Conservation (phyloP, 2,797 vertebrate species). For the Cyprinella venusta region DNA sequence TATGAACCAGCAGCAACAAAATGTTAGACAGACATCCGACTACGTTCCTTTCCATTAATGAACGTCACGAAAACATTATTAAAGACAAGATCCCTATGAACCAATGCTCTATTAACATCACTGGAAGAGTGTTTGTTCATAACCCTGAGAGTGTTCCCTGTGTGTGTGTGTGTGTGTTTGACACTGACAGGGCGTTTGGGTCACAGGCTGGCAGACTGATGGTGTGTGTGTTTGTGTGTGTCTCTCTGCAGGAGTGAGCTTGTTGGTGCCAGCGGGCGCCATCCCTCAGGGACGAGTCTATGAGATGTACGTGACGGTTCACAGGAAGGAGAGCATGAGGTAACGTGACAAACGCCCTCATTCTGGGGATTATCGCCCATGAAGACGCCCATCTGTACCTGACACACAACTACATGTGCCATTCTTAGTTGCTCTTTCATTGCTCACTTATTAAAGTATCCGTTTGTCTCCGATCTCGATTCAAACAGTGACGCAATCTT, state of each 20-base stretch:
- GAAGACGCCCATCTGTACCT: neutral
- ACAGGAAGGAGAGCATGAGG: conserved; percentile 98
- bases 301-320: conserved; percentile 98
- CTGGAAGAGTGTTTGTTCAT: neutral
- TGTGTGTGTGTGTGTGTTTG: conserved; percentile 16
- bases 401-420: neutral
- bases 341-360: conserved; percentile 66
- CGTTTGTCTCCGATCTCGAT: neutral
- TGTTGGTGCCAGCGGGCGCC: conserved; percentile 94
- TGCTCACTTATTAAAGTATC: neutral
- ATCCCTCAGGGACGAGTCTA: conserved; percentile 97
- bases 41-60: neutral
- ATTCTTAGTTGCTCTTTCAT: neutral
- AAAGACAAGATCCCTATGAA: neutral
- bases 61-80: neutral
- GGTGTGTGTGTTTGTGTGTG: conserved; percentile 51
- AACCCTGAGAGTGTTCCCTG: neutral
- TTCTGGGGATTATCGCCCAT: neutral
- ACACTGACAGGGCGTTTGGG: conserved; percentile 44
- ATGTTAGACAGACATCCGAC: neutral
- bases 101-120: neutral
- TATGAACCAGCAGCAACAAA: neutral
- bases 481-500: too few relatives aligned
- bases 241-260: conserved; percentile 86
- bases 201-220: conserved; percentile 50